Base-by-base conservation (phyloP, 1,140 invertebrate species). In the Nymphalis io region DNA sequence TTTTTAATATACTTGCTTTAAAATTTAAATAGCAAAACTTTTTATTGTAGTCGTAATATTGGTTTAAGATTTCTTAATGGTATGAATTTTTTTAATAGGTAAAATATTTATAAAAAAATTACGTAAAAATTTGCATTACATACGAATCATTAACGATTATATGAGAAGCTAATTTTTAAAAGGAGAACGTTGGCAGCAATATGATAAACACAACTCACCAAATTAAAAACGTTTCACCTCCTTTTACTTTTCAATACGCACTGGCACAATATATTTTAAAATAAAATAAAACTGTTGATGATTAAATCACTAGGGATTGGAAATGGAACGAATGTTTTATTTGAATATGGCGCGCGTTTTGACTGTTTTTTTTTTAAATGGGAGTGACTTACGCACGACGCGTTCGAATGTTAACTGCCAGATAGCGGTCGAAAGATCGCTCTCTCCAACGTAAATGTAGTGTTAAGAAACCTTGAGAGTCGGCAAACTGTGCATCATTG, bases 221-320 rank as follows among this genome's bases (percentile, higher is more conserved):
- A 55, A 55, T 55, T 55, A 27, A 15, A 27, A 55, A 5, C 51
- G 51, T 55, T 55, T 80, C 79, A 82, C 79, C 76, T 83, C 82
- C 77, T 82, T 84, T 84, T 84, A 82, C 75, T 82, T 81, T 72
- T 60, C 73, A 67, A 65, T 67, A 78, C 64, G 72, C 80, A 87
- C 79, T 80, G 60, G 69, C 83, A 84, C 79, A 55, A 60, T 57
- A 59, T 60, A 51, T 21, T 20, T 20, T 8, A 51, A 20, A 51
- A 20, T 44, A 65, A 68, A 18, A 39, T 5, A 16, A 53, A 63
- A 53, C n/a, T 23, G 46, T 33, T 39, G 42, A 44, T 21, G 13
- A 16, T 33, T 3, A 27, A 53, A 63, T 53, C 46, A 63, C 60
- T 40, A 53, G 18, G 12, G 0, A 62, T 38, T 51, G 23, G 39